These are phyloP conservation scores for Emydoidea blandingii DNA, from an alignment of 2,797 vertebrate genomes.

Conservation along the genomic window DNA sequence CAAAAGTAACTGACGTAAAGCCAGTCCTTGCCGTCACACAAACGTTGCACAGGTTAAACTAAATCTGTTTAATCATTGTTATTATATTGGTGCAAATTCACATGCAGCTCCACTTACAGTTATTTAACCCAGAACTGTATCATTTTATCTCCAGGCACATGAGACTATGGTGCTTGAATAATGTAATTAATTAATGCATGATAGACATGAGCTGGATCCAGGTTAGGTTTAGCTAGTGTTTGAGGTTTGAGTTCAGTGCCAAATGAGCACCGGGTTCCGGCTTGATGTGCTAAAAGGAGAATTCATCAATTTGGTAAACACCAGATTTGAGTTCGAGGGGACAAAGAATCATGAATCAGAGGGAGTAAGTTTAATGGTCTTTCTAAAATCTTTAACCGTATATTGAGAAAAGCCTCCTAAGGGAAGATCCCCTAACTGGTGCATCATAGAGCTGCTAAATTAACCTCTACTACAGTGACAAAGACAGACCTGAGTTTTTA, in stretches of 20 bases:
- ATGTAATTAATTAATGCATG: not conserved
- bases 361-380: not conserved
- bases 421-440: not conserved
- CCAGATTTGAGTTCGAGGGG: not conserved
- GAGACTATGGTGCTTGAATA: not conserved
- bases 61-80: not conserved
- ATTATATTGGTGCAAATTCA: not conserved
- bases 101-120: not conserved
- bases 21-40: not conserved
- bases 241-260: not conserved
- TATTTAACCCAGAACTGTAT: no score
- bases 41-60: not conserved
- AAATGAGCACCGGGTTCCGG: not conserved
- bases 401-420: not conserved
- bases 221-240: not conserved
- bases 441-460: not conserved
- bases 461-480: not conserved
- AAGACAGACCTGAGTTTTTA: not conserved
- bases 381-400: not conserved
- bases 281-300: not conserved
- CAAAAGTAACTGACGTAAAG: not conserved
- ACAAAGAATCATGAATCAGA: not conserved
- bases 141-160: not conserved
- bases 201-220: not conserved
- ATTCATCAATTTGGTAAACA: not conserved